Conservation (phyloP, 1,140 invertebrate species). For the Drosophila sucinea region DNA sequence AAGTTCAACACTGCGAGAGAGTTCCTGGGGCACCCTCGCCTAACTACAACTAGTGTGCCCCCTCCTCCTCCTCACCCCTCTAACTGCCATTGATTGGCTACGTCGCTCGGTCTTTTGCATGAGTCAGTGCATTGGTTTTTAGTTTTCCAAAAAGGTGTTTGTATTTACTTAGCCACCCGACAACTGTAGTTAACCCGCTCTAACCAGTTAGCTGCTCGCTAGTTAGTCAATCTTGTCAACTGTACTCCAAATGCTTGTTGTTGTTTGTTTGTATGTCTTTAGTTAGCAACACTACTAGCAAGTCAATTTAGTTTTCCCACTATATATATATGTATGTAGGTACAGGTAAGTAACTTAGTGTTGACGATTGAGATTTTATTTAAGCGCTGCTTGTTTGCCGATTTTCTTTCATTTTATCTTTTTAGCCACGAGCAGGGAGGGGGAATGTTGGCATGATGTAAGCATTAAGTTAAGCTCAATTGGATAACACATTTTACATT, state of each 20-base stretch:
- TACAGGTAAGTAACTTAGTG: neutral
- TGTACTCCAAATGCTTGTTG: slow-evolving; percentile 57
- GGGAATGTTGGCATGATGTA: slow-evolving; percentile 42
- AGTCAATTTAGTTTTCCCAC: slow-evolving; percentile 49
- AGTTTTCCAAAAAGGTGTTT: slow-evolving; percentile 41
- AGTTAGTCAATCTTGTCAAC: slow-evolving; percentile 79
- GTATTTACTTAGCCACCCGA: slow-evolving; percentile 45
- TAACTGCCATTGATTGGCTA: slow-evolving; percentile 26
- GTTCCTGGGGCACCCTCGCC: neutral
- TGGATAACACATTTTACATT: slow-evolving; percentile 53
- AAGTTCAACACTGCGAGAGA: neutral
- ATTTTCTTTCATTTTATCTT: slow-evolving; percentile 52
- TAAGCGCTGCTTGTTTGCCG: slow-evolving; percentile 24
- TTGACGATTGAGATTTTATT: slow-evolving; percentile 57
- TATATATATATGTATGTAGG: slow-evolving; percentile 1
- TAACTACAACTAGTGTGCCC: neutral
- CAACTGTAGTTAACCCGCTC: slow-evolving; percentile 20
- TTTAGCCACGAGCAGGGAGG: slow-evolving; percentile 16
- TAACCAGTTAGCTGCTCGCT: slow-evolving; percentile 37
- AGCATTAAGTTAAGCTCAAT: slow-evolving; percentile 51
- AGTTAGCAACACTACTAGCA: slow-evolving; percentile 25
- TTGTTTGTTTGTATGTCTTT: slow-evolving; percentile 14
- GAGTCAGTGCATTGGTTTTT: slow-evolving; percentile 39
- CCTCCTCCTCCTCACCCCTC: too few relatives aligned
- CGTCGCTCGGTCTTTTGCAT: slow-evolving; percentile 30